Evolutionary conservation across 2,888 invertebrate species (phyloP), one percentile per base, ranked within the genome.

Genomic region (Beris chalybata): DNA sequence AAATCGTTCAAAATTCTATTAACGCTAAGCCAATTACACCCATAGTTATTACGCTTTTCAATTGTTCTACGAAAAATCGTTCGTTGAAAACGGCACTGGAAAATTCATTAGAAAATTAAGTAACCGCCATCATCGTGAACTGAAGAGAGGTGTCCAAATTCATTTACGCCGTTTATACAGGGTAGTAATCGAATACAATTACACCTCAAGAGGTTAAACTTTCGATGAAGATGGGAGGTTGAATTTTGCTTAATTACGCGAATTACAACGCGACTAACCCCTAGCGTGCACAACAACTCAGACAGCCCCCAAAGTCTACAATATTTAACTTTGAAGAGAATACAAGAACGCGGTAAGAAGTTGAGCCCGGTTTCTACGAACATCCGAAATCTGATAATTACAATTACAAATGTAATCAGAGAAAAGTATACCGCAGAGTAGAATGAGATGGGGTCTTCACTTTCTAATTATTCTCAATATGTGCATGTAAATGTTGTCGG

Each of bases 401-500:
- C 59, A 59, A 59, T 59, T 59, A 48, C 59, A 59, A 59, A 59
- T 59, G 59, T 59, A 59, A 59, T 59, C 59, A 59, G 48, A 15
- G 15, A 22, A 59, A 48, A 59, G 59, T 59, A 59, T 48, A 48
- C 59, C 59, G n/a, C 32, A 59, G 48, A 59, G 15, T 32, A 38
- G 5, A 4, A 4, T 9, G 38, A 9, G 5, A 38, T 9, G 38
- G n/a, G 59, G 30, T 48, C 30, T 48, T 32, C 59, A 48, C 59
- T 58, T 59, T 48, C n/a, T 48, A 59, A 47, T 59, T 59, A 59
- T 59, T 59, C 31, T 31, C 44, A 59, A 47, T 48, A 59, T 48
- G 48, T 59, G 48, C 48, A 31, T 48, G 47, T 47, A 31, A 59
- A 31, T 59, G 59, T 59, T 59, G 48, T 32, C 48, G 30, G 45